phyloP scores from a whole-genome alignment of 2,888 invertebrate genomes.

The Ennomos fuscantarius region DNA sequence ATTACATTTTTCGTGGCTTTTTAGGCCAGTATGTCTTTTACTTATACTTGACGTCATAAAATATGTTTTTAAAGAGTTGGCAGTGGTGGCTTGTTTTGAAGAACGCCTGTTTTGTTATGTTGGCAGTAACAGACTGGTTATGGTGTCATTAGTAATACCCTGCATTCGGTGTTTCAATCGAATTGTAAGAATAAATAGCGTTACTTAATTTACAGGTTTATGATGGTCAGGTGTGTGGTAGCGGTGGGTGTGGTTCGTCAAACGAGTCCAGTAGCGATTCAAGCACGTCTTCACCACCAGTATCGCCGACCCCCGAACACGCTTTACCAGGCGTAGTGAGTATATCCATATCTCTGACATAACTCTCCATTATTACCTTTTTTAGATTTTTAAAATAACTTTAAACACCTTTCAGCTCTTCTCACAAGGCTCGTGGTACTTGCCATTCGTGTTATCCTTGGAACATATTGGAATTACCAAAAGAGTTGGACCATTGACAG shows the following conservation, averaged over 20 bases:
- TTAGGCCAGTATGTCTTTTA: not conserved
- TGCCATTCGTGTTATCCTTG: slow-evolving; percentile 93
- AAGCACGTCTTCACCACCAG: slow-evolving; percentile 96
- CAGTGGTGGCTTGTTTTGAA: too few relatives aligned
- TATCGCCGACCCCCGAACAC: slow-evolving; percentile 95
- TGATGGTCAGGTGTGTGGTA: slow-evolving; percentile 78
- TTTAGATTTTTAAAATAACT: slow-evolving; percentile 6
- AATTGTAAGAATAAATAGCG: too few relatives aligned
- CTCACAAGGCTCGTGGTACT: slow-evolving; percentile 91
- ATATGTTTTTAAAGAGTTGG: not conserved
- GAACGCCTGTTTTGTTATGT: too few relatives aligned
- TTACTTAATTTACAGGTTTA: slow-evolving; percentile 58
- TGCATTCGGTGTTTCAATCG: too few relatives aligned
- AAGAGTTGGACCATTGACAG: slow-evolving; percentile 91
- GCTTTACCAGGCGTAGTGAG: slow-evolving; percentile 95
- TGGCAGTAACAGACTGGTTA: too few relatives aligned
- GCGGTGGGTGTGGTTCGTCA: slow-evolving; percentile 79
- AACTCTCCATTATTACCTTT: slow-evolving; percentile 10
- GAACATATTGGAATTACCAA: slow-evolving; percentile 95
- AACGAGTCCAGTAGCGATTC: slow-evolving; percentile 97
- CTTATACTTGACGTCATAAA: not conserved
- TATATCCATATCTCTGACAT: slow-evolving; percentile 35
- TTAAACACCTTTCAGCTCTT: slow-evolving; percentile 86
- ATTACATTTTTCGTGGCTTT: too few relatives aligned
- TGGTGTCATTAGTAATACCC: too few relatives aligned